Conservation (phyloP, 2,113 vertebrate species). For the Redunca redunca region DNA sequence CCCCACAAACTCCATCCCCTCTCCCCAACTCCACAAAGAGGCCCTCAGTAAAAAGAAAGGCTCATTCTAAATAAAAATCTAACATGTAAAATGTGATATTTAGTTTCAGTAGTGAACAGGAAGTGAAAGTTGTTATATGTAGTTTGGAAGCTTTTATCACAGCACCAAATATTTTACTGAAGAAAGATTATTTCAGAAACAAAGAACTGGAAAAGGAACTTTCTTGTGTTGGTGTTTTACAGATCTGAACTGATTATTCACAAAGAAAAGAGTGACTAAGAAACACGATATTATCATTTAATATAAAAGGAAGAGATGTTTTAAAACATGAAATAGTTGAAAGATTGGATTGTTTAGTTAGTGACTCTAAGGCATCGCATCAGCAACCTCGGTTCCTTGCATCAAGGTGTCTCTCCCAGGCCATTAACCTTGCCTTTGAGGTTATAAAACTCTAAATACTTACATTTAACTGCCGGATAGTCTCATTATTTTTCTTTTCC, state of each 20-base stretch:
- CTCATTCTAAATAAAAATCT: neutral
- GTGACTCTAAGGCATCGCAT: neutral
- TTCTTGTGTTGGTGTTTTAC: neutral
- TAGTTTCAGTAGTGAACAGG: neutral
- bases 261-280: neutral
- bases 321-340: neutral
- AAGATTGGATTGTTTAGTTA: neutral
- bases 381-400: neutral
- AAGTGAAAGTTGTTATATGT: neutral
- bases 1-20: neutral
- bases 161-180: neutral
- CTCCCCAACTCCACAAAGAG: too few species aligned
- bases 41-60: neutral
- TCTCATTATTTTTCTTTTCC: conserved; percentile 49
- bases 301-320: neutral
- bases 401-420: neutral
- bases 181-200: neutral
- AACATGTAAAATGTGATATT: neutral
- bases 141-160: neutral
- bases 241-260: neutral
- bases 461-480: neutral
- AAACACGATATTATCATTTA: neutral
- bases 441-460: conserved; percentile 20
- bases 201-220: neutral
- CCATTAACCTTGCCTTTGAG: conserved; percentile 12